phyloP scores from a whole-genome alignment of 2,113 vertebrate species.

The Callithrix jacchus region DNA sequence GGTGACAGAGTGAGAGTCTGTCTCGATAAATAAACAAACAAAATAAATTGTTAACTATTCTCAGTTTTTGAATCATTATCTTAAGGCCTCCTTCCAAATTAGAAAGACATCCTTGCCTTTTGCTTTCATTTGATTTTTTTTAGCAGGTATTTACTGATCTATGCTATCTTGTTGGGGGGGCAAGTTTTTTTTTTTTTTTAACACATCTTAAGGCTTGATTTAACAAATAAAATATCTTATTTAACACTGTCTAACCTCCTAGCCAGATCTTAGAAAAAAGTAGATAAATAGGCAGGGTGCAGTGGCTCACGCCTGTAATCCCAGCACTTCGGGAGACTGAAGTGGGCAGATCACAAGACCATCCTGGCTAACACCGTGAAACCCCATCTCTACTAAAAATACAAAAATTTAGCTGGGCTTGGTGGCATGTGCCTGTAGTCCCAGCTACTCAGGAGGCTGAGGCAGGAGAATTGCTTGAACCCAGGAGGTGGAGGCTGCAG shows the following conservation, averaged over 20 bases:
- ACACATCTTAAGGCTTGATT: background rate
- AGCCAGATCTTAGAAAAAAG: background rate
- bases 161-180: background rate
- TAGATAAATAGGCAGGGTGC: background rate
- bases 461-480: too few species aligned
- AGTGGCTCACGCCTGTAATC: too few species aligned
- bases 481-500: too few species aligned
- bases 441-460: too few species aligned
- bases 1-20: background rate
- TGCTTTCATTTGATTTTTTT: background rate
- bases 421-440: too few species aligned
- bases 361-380: too few species aligned
- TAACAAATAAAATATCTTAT: background rate
- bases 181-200: constrained; percentile 10
- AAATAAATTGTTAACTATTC: background rate
- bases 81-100: background rate
- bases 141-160: background rate
- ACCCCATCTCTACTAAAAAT: too few species aligned
- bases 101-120: background rate
- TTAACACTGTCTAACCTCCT: background rate
- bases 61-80: background rate
- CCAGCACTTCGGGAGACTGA: too few species aligned
- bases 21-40: background rate
- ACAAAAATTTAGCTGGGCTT: too few species aligned
- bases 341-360: too few species aligned